Conservation (phyloP, 2,888 invertebrate genomes). For the Ophion obscuratus region DNA sequence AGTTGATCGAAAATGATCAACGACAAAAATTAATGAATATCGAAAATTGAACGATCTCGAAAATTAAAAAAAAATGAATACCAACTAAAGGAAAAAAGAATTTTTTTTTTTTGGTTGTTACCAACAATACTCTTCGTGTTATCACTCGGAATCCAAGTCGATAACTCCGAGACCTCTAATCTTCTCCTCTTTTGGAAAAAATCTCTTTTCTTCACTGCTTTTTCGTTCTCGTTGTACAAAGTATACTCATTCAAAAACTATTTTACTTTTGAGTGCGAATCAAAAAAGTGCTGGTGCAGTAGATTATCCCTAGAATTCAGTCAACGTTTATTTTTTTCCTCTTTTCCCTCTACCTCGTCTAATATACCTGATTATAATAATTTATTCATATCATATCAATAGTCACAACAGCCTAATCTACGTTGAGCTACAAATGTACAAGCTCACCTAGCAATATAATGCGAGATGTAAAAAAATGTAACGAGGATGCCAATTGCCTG, state of each 20-base stretch:
- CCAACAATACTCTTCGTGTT: conserved; percentile 77
- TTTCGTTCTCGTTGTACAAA: conserved; percentile 73
- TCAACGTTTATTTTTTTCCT: conserved; percentile 75
- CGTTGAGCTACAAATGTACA: conserved; percentile 48
- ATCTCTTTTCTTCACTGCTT: neutral
- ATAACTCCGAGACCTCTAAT: conserved; percentile 76
- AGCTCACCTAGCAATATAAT: conserved; percentile 40
- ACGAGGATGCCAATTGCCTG: neutral
- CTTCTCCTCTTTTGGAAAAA: neutral
- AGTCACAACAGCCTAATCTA: conserved; percentile 51
- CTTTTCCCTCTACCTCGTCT: conserved; percentile 22
- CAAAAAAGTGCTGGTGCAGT: conserved; percentile 82
- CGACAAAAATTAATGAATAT: neutral
- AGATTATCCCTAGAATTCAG: conserved; percentile 83
- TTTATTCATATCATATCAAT: conserved; percentile 42
- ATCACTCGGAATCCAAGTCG: conserved; percentile 74
- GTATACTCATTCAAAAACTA: conserved; percentile 79
- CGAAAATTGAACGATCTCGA: neutral
- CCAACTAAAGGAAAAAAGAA: neutral
- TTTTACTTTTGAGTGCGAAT: conserved; percentile 76
- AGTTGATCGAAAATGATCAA: conserved; percentile 10
- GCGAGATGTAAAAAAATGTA: conserved; percentile 9
- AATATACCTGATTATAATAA: conserved; percentile 51
- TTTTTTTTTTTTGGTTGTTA: conserved; percentile 63
- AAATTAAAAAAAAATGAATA: neutral